Evolutionary conservation across 1,140 invertebrate genomes (phyloP).

Genomic region (Euura saliciscinereae): DNA sequence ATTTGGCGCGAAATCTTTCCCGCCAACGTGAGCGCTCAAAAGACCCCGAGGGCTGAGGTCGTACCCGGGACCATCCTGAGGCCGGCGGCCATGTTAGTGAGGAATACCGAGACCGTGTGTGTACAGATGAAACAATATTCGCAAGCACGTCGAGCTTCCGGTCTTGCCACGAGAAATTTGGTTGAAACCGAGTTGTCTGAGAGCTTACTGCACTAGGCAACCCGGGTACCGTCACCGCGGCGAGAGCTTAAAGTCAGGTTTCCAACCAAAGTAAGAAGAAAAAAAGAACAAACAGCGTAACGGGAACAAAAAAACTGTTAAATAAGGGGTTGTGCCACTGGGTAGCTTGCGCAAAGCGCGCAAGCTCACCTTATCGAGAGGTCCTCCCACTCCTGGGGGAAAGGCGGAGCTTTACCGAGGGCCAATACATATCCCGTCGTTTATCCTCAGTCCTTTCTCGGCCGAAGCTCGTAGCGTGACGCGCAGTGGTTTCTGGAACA

Average conservation of each 20-base stretch:
- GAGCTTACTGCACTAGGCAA: not conserved
- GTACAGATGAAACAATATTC: not conserved
- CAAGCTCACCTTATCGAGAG: constrained; percentile 47
- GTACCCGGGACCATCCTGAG: no score
- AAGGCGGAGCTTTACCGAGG: constrained; percentile 55
- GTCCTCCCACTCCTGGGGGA: constrained; percentile 44
- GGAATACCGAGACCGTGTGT: no score
- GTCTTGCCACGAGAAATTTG: not conserved
- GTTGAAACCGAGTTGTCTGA: not conserved
- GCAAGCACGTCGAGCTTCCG: not conserved
- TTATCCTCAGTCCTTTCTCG: constrained; percentile 51
- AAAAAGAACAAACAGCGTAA: no score
- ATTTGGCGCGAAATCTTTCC: no score
- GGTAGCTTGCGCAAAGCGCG: constrained; percentile 36
- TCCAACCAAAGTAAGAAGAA: no score
- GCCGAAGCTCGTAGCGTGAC: constrained; percentile 49
- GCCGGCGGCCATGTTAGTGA: no score
- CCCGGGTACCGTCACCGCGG: not conserved
- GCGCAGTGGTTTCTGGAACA: constrained; percentile 26
- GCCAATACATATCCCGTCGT: constrained; percentile 53
- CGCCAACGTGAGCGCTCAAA: no score
- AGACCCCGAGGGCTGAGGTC: no score
- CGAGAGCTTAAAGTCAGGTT: not conserved
- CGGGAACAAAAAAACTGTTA: constrained; percentile 43
- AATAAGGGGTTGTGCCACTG: constrained; percentile 50